Evolutionary conservation across 2,113 vertebrate species (phyloP).

Genomic region (Lontra canadensis): DNA sequence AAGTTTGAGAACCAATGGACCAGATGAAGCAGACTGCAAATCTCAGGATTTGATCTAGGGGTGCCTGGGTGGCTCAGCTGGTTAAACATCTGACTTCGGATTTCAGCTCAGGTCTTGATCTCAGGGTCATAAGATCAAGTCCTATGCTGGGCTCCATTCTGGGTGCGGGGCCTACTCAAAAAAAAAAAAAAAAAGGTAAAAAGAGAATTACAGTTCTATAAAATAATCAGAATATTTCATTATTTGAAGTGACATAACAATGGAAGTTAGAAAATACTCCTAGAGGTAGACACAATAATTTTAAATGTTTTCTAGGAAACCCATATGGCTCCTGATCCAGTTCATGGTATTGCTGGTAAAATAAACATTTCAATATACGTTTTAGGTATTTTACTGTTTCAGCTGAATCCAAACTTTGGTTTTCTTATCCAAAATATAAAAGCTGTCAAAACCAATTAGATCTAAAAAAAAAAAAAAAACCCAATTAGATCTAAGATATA

Average conservation of each 20-base stretch:
- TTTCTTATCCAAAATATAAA: conserved; percentile 42
- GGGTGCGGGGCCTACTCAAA: not conserved
- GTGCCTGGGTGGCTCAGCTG: not conserved
- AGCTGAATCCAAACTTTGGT: conserved; percentile 2
- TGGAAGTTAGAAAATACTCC: not conserved
- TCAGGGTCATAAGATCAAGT: not conserved
- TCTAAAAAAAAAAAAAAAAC: no score
- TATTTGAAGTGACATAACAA: not conserved
- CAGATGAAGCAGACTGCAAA: not conserved
- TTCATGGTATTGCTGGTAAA: not conserved
- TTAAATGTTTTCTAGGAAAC: conserved; percentile 29
- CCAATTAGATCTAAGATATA: not conserved
- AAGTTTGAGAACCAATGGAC: not conserved
- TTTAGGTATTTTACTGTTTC: conserved; percentile 42
- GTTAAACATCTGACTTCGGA: not conserved
- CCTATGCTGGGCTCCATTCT: not conserved
- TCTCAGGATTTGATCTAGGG: not conserved
- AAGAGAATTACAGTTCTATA: not conserved
- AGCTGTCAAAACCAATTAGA: not conserved
- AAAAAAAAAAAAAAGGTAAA: not conserved
- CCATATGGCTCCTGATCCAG: not conserved
- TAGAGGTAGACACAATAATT: conserved; percentile 1
- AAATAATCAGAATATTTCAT: conserved; percentile 16
- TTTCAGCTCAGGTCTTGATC: not conserved
- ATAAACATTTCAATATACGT: conserved; percentile 17